phyloP scores from a whole-genome alignment of 92 coral and sea anemone genomes.

The Meandrina meandrites region DNA sequence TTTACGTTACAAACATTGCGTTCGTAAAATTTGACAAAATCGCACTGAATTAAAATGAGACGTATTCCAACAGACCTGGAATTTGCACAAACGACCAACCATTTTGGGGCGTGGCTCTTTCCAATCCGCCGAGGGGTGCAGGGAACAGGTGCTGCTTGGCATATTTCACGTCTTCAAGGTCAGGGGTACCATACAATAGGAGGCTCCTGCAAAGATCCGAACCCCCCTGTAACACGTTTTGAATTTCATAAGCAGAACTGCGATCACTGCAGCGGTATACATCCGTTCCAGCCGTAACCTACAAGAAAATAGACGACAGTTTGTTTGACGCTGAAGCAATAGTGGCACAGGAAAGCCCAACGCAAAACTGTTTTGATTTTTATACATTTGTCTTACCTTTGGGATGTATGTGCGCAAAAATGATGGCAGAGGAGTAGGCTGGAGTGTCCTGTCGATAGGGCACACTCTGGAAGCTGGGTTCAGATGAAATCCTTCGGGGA shows the following conservation, averaged over 20 bases:
- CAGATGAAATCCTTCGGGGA: conserved; percentile 29
- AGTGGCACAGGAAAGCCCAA: too few species aligned
- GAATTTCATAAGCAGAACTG: conserved; percentile 85
- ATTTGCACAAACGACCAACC: conserved; percentile 98
- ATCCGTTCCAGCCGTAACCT: conserved; percentile 86
- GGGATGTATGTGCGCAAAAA: conserved; percentile 86
- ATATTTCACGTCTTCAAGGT: conserved; percentile 58
- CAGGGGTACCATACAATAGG: conserved; percentile 77
- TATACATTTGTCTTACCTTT: conserved; percentile 54
- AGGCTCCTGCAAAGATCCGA: conserved; percentile 71
- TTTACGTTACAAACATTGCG: neutral
- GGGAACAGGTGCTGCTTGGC: conserved; percentile 81
- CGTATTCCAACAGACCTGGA: conserved; percentile 65
- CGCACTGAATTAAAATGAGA: neutral
- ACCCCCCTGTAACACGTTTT: conserved; percentile 73
- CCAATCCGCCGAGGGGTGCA: conserved; percentile 86
- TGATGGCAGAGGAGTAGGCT: conserved; percentile 79
- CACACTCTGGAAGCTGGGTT: conserved; percentile 10
- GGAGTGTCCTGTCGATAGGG: conserved; percentile 61
- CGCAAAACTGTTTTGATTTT: too few species aligned
- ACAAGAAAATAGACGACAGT: neutral
- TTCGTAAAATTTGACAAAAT: neutral
- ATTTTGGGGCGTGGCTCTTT: conserved; percentile 84
- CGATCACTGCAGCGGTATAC: conserved; percentile 92
- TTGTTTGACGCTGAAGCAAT: neutral